Evolutionary conservation across 2,888 invertebrate genomes (phyloP), one percentile per base, ranked within the genome.

Genomic region (Dasysyrphus tricinctus): DNA sequence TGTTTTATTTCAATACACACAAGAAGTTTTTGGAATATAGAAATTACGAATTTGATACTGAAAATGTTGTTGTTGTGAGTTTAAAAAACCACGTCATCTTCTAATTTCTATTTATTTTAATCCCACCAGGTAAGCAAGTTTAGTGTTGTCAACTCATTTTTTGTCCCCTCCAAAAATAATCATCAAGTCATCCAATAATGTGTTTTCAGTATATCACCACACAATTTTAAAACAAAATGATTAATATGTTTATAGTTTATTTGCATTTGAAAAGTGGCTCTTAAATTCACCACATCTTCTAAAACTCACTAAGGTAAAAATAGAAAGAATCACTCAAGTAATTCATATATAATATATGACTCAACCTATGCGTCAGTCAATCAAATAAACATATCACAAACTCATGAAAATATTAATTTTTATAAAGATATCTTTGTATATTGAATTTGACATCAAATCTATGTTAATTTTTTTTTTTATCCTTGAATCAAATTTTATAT

Each of bases 321-420:
- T 69, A 69, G 51, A 24, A 12, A 12, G 9, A 49, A 69, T 19
- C 24, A 37, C n/a, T 24, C 14, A 8, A 39, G 37, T 37, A 69
- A 47, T 32, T 65, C 65, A 34, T 29, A 8, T 39, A n/a, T 8
- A n/a, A 8, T 29, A 14, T 42, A 32, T 79, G 74, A 57, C 44
- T 80, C 76, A 80, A 19, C 67, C n/a, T 37, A 75, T 72, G 49
- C 49, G 84, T 85, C 80, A 85, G 73, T 85, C 84, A 85, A 49
- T 49, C 34, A 47, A 67, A 67, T 16, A 49, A 14, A 19, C 42
- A 70, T n/a, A 70, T 56, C 65, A 57, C n/a, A n/a, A n/a, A 61
- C 51, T 12, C 7, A 42, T 11, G n/a, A 44, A 24, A 29, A 34
- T 9, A 12, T 73, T 80, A 75, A 84, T 76, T 79, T 79, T 74